Conservation (phyloP, 2,888 invertebrate genomes). For the Acleris laterana region DNA sequence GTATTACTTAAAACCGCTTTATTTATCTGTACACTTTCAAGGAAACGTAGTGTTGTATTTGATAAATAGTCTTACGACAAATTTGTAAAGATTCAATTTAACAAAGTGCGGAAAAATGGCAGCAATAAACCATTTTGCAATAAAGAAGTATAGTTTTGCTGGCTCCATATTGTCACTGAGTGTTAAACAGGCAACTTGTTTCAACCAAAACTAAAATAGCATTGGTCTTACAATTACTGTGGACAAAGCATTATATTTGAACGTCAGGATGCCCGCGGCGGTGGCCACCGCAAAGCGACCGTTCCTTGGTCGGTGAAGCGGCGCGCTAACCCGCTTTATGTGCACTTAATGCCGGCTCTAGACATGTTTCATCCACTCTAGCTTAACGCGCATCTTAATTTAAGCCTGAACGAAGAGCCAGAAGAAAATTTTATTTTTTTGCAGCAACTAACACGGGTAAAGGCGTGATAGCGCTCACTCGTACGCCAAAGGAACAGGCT, state of each 20-base stretch:
- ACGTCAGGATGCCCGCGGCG: neutral
- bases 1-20: too few species aligned
- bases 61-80: too few species aligned
- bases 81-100: too few species aligned
- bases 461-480: neutral
- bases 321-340: slow-evolving; percentile 73
- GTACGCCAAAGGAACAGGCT: neutral
- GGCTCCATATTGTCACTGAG: too few species aligned
- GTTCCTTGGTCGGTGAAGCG: slow-evolving; percentile 59
- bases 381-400: slow-evolving; percentile 77
- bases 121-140: too few species aligned
- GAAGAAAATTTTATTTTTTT: slow-evolving; percentile 52
- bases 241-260: neutral
- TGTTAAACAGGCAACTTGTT: too few species aligned
- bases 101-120: too few species aligned
- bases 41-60: too few species aligned
- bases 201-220: too few species aligned
- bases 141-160: too few species aligned
- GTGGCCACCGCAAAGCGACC: slow-evolving; percentile 23
- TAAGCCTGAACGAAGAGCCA: slow-evolving; percentile 57
- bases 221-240: neutral
- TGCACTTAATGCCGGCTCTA: slow-evolving; percentile 74
- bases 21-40: too few species aligned
- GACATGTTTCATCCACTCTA: slow-evolving; percentile 72
- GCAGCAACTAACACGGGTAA: slow-evolving; percentile 12